Percentiles rank a stretch among this genome's conserved stretches.
phyloP scores from a whole-genome alignment of 2,797 vertebrate genomes.

The Okamejei kenojei region DNA sequence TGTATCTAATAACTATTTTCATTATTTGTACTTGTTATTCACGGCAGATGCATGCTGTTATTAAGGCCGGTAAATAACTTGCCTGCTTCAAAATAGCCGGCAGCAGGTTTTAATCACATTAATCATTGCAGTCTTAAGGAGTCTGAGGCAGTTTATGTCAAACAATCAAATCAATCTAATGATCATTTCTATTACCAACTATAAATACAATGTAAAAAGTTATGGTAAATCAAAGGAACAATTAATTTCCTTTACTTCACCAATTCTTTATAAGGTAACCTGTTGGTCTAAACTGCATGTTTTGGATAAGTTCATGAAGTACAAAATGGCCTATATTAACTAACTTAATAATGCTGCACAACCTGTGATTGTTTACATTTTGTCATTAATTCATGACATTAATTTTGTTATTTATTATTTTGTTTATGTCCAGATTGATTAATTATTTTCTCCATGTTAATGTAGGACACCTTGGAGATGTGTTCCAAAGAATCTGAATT shows the following conservation, averaged over 20 bases:
- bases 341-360: not conserved
- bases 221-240: not conserved
- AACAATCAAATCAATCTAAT: not conserved
- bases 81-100: not conserved
- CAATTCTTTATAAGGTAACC: not conserved
- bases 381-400: not conserved
- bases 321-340: not conserved
- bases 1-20: not conserved
- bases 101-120: not conserved
- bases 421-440: not conserved
- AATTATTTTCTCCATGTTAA: not conserved
- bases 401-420: not conserved
- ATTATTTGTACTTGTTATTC: not conserved
- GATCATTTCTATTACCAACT: not conserved
- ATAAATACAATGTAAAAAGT: not conserved
- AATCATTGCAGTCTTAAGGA: no score
- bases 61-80: not conserved
- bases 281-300: not conserved
- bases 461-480: slow-evolving; percentile 59
- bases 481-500: slow-evolving; percentile 60
- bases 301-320: not conserved
- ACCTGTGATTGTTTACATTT: not conserved
- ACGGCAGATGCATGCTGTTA: no score
- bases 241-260: not conserved
- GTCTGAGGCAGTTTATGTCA: not conserved